Base-by-base conservation (phyloP, 1,140 invertebrate genomes). In the Drosophila simulans region DNA sequence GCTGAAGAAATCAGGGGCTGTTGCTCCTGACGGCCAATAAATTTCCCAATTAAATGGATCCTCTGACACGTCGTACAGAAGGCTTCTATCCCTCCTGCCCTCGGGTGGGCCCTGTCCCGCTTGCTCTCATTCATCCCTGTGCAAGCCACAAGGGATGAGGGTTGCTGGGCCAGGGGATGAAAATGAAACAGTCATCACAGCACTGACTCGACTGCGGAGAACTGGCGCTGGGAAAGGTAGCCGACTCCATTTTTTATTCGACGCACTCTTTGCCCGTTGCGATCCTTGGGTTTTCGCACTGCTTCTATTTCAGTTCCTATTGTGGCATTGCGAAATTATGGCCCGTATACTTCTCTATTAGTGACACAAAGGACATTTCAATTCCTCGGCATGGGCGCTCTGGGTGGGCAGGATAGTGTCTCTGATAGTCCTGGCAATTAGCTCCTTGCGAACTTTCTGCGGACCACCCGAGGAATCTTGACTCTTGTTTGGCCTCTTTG, bases 171-270 rank as follows among this genome's bases (percentile, higher is more conserved):
- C 64, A 77, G 77, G 84, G 84, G 83, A 73, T 88, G 84, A 31
- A 31, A 31, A 83, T 77, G 59, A 31, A 31, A 31, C 60, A 62
- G 46, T 69, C 77, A 43, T 84, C 80, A 40, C 58, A 55, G 73
- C 77, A 82, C 78, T 78, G 73, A 54, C 79, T 88, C 64, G 57
- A 45, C 71, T 64, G 45, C 8, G 31, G 4, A 71, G 79, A 82
- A 88, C 84, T 89, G 84, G 84, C 84, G 84, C 84, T 89, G 84
- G 71, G 84, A 89, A 89, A 89, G 84, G 84, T 89, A 89, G 84
- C 79, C 56, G 46, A 88, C 84, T 80, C 84, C 80, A 89, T 89
- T 89, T 88, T 78, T 88, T 85, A 74, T 64, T 63, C 5, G 34
- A 31, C 53, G 64, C 57, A 73, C 45, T 77, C 57, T 63, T 49